Evolutionary conservation across 2,888 invertebrate species (phyloP).

Genomic region (Plutella xylostella): DNA sequence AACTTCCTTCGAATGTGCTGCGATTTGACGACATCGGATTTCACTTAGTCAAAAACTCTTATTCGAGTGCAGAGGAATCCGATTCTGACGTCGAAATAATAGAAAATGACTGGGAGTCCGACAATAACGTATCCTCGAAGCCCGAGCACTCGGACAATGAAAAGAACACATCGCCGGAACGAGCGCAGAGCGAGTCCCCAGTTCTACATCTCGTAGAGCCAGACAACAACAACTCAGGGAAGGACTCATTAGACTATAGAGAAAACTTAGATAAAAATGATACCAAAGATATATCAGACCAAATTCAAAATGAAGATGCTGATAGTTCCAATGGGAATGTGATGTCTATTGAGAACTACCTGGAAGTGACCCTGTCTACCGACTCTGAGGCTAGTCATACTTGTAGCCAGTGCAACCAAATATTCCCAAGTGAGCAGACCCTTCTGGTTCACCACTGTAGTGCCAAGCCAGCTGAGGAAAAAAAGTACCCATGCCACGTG

Average conservation of each 20-base stretch:
- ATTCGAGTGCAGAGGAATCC: slow-evolving; percentile 58
- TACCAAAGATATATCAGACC: slow-evolving; percentile 51
- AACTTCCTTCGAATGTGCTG: slow-evolving; percentile 64
- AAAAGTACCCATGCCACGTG: slow-evolving; percentile 64
- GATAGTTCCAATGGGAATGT: slow-evolving; percentile 64
- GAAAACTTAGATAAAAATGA: slow-evolving; percentile 52
- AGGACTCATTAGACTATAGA: slow-evolving; percentile 50
- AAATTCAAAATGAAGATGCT: slow-evolving; percentile 47
- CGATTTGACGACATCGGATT: slow-evolving; percentile 67
- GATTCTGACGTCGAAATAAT: slow-evolving; percentile 67
- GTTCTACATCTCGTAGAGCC: slow-evolving; percentile 59
- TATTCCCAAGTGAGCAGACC: slow-evolving; percentile 56
- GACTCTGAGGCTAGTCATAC: slow-evolving; percentile 65
- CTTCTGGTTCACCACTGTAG: slow-evolving; percentile 54
- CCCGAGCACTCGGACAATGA: slow-evolving; percentile 62
- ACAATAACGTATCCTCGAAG: slow-evolving; percentile 57
- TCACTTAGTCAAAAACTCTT: slow-evolving; percentile 57
- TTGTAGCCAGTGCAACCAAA: slow-evolving; percentile 62
- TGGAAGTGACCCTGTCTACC: slow-evolving; percentile 64
- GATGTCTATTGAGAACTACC: slow-evolving; percentile 65
- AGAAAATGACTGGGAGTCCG: slow-evolving; percentile 64
- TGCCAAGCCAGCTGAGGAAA: slow-evolving; percentile 58
- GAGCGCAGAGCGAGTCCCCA: slow-evolving; percentile 57
- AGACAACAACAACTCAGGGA: slow-evolving; percentile 56
- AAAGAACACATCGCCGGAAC: slow-evolving; percentile 50